Percentiles rank a stretch among this genome's conserved stretches.
phyloP scores from a whole-genome alignment of 2,113 vertebrate genomes.

The Pardalotus punctatus region DNA sequence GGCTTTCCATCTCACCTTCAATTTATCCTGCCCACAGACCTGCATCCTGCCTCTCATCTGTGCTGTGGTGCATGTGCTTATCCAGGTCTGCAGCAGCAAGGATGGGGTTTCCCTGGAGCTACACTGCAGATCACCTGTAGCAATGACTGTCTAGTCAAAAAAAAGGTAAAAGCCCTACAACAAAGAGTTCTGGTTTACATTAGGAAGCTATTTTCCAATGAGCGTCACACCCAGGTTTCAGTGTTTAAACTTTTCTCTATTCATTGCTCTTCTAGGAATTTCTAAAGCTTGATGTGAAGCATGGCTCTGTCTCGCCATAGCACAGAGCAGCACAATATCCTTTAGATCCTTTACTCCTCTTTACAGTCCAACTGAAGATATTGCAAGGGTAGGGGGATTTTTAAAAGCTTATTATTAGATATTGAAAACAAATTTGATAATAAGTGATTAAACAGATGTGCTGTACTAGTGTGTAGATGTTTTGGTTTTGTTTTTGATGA shows the following conservation, averaged over 20 bases:
- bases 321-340: slow-evolving; percentile 35
- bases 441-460: slow-evolving; percentile 23
- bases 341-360: slow-evolving; percentile 51
- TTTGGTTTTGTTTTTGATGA: not conserved
- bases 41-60: not conserved
- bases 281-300: not conserved
- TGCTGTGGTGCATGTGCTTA: rapidly evolving
- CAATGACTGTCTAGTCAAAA: not conserved
- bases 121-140: not conserved
- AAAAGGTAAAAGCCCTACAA: not conserved
- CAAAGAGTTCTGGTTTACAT: not conserved
- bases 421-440: slow-evolving; percentile 19
- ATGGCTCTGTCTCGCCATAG: not conserved
- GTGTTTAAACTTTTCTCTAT: slow-evolving; percentile 1
- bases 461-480: not conserved
- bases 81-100: not conserved
- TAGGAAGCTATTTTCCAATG: not conserved
- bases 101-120: not conserved
- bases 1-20: not conserved
- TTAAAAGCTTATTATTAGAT: slow-evolving; percentile 40
- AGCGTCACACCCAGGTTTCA: not conserved
- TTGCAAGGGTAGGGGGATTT: not conserved
- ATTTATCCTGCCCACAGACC: not conserved
- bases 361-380: slow-evolving; percentile 43
- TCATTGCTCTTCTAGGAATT: slow-evolving; percentile 10